These are phyloP conservation scores for Stegostoma tigrinum DNA, from an alignment of 2,113 vertebrate genomes.

Conservation along the genomic window DNA sequence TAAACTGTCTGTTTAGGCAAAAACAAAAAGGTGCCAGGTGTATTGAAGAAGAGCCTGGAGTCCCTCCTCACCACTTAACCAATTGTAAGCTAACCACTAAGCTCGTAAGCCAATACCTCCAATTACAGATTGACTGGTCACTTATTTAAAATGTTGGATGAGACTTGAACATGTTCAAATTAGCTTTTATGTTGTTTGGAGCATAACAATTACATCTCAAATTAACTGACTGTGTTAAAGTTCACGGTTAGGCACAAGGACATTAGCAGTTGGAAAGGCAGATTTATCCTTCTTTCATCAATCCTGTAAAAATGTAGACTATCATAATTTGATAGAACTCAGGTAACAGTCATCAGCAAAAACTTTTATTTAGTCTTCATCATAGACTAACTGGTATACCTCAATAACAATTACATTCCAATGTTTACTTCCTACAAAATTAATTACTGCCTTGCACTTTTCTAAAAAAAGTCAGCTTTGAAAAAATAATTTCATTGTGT, in stretches of 20 bases:
- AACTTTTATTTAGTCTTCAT: background rate
- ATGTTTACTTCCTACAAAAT: background rate
- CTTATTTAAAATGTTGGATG: background rate
- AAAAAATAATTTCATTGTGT: background rate
- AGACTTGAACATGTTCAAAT: background rate
- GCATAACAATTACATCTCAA: background rate
- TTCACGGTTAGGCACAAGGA: background rate
- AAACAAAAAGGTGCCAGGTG: background rate
- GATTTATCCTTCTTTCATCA: background rate
- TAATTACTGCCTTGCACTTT: background rate
- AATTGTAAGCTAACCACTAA: no score
- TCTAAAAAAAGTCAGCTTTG: background rate
- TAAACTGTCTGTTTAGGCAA: background rate
- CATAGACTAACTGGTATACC: background rate
- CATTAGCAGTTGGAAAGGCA: background rate
- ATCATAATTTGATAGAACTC: background rate
- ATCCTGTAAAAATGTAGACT: background rate
- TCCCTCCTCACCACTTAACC: background rate
- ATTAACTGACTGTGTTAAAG: background rate
- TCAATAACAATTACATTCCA: background rate
- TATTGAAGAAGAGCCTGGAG: background rate
- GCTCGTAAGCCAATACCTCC: background rate
- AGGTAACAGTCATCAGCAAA: background rate
- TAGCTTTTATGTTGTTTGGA: background rate
- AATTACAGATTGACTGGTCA: background rate